Base-by-base conservation (phyloP, 2,113 vertebrate genomes). In the Percopsis transmontana region DNA sequence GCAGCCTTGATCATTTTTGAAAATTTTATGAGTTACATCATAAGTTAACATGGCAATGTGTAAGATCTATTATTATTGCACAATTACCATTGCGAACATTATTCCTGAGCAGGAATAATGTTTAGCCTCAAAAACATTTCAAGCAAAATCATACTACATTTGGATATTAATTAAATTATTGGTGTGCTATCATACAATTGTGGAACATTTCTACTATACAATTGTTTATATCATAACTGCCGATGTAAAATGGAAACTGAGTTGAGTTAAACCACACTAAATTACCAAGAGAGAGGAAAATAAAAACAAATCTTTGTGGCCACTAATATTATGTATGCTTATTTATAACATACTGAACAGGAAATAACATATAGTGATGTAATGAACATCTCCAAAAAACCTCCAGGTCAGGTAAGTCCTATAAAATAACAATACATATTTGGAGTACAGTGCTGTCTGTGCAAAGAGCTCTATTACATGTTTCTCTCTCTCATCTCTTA, bases 341-440 rank as follows among this genome's bases (percentile, higher is more conserved):
- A 2, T 55, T 24, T 18, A 61, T 21, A 12, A 33, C 44, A 80
- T 70, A 3, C 12, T 11, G 27, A 58, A 40, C 68, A 57, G 2
- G 38, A 62, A 1, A 19, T 58, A 21, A 40, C 13, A 11, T 81
- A 74, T 33, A 44, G 52, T 38, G 42, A 27, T 33, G 27, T 70
- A 20, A 15, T 0, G 0, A 2, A 7, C 20, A 52, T 0, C n/a
- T n/a, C n/a, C 2, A 68, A 2, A 41, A 42, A 19, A 58, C 11
- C 38, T 13, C 2, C 38, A 39, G 7, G 9, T 27, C 20, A 42
- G 62, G 62, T 76, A 1, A 53, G 12, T 44, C 42, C 15, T 14
- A 44, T 15, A 14, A n/a, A n/a, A n/a, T 13, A 24, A 12, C 19
- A 1, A 7, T 13, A 23, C 11, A 10, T 0, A 5, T 53, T 53